phyloP scores from a whole-genome alignment of 1,140 invertebrate genomes.

The Temnothorax longispinosus region DNA sequence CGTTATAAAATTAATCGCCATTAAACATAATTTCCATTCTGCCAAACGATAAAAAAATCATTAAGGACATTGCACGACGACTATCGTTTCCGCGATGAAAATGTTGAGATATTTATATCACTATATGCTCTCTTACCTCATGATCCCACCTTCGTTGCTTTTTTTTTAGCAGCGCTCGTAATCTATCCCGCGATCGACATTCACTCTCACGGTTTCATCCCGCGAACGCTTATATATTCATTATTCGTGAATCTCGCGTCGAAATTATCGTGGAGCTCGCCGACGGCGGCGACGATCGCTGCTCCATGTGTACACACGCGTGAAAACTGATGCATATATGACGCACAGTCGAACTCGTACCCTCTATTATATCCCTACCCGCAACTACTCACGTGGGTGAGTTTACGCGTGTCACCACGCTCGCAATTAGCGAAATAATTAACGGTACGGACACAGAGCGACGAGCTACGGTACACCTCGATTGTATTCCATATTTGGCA shows the following conservation, averaged over 20 bases:
- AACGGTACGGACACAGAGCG: not conserved
- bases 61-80: not conserved
- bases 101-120: not conserved
- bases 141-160: not conserved
- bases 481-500: not conserved
- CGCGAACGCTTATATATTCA: not conserved
- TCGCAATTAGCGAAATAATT: constrained; percentile 64
- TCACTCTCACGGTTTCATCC: constrained; percentile 23
- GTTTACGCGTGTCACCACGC: constrained; percentile 25
- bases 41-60: not conserved
- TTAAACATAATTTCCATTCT: not conserved
- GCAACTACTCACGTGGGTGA: constrained; percentile 18
- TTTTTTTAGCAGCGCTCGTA: constrained; percentile 36
- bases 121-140: not conserved
- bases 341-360: not conserved
- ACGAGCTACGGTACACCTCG: too few species aligned
- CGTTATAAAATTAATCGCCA: not conserved
- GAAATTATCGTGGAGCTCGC: not conserved
- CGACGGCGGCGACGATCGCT: too few species aligned
- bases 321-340: constrained; percentile 51
- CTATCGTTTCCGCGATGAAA: not conserved
- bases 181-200: constrained; percentile 26
- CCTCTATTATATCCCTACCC: constrained; percentile 3
- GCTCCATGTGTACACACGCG: constrained; percentile 5
- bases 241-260: not conserved